Conservation (phyloP, 2,888 invertebrate genomes). For the Plutella xylostella region DNA sequence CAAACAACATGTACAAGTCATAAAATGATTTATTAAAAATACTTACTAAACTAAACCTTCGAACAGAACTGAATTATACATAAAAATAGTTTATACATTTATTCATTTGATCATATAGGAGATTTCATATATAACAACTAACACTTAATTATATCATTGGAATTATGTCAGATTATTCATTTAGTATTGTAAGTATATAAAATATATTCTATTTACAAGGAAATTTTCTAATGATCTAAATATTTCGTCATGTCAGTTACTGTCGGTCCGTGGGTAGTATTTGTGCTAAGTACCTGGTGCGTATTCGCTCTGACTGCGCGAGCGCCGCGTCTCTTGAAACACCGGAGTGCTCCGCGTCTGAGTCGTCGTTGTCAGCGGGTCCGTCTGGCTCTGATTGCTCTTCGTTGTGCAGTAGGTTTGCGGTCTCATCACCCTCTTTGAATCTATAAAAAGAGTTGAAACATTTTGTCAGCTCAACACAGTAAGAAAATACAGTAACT, state of each 20-base stretch:
- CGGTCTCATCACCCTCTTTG: constrained; percentile 37
- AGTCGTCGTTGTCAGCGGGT: constrained; percentile 29
- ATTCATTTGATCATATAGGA: no score
- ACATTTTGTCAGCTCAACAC: neutral
- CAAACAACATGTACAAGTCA: no score
- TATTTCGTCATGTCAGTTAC: constrained; percentile 20
- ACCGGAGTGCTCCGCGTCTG: constrained; percentile 21
- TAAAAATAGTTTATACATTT: no score
- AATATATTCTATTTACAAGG: constrained; percentile 4
- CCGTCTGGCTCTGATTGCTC: constrained; percentile 42
- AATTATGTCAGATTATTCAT: neutral
- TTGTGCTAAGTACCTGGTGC: constrained; percentile 58
- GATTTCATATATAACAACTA: no score
- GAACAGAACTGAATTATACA: no score
- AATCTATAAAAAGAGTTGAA: neutral
- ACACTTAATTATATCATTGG: constrained; percentile 3
- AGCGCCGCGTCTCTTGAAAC: constrained; percentile 32
- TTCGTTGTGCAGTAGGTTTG: constrained; percentile 45
- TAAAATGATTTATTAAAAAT: no score
- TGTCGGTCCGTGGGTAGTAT: constrained; percentile 52
- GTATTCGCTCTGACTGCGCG: constrained; percentile 54
- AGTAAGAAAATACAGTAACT: neutral
- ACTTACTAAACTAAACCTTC: no score
- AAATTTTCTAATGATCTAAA: neutral
- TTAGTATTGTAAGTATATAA: constrained; percentile 4